Evolutionary conservation across 1,140 invertebrate species (phyloP).

Genomic region (Drosophila aff.): DNA sequence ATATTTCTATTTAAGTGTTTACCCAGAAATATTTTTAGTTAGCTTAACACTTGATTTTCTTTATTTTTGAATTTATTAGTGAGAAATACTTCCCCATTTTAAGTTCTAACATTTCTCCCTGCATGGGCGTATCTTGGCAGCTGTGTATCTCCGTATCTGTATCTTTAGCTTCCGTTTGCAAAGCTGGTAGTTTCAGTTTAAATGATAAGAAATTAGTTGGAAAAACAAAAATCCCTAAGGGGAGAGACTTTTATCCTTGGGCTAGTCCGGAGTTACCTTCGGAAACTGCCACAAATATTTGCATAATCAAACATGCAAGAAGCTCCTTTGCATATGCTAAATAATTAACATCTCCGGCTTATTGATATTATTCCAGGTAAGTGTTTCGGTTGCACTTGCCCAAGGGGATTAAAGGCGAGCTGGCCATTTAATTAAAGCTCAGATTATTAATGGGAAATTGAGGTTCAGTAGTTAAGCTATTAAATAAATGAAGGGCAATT

Average conservation of each 20-base stretch:
- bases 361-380: constrained; percentile 21
- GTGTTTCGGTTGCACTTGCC: constrained; percentile 1
- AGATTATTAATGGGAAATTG: constrained; percentile 1
- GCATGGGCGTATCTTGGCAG: neutral
- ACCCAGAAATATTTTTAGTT: neutral
- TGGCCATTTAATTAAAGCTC: neutral
- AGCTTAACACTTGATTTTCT: neutral
- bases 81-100: too few species aligned
- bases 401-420: neutral
- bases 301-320: constrained; percentile 20
- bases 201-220: constrained; percentile 35
- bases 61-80: neutral
- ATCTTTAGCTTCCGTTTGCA: neutral
- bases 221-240: constrained; percentile 7
- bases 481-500: neutral
- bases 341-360: constrained; percentile 18
- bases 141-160: neutral
- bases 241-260: constrained; percentile 6
- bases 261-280: neutral
- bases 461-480: neutral
- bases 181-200: neutral
- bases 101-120: neutral
- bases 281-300: constrained; percentile 9
- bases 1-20: neutral
- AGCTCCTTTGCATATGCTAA: constrained; percentile 27